Base-by-base conservation (phyloP, 2,888 invertebrate genomes). In the Pachymerium ferrugineum region DNA sequence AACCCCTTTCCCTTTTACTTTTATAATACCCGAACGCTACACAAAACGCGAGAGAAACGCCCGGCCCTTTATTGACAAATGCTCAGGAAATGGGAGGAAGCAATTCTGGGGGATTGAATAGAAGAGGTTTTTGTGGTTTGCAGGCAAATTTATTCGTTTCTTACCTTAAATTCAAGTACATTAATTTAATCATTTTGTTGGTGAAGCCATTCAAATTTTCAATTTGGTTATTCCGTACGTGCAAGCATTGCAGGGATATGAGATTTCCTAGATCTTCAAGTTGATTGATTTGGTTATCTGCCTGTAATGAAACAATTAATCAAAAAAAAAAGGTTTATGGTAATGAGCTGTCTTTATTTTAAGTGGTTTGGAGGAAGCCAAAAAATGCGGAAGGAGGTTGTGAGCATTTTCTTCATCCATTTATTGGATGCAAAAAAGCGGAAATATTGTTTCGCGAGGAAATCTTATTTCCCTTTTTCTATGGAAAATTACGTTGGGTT, bases 61-160 rank as follows among this genome's bases (percentile, higher is more conserved):
- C n/a, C n/a, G n/a, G n/a, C 62, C 62, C 62, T 62, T 62, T 62
- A 62, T 62, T 62, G 62, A 62, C 62, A 62, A 62, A 62, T 62
- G 62, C 28, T 10, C 14, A 14, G 62, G 62, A 62, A 62, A 62
- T 62, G 62, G 62, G 62, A 62, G 62, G 62, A 62, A 62, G 62
- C 10, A 62, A 14, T 28, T 62, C 10, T 25, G 28, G 62, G 25
- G 25, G n/a, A 10, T 62, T 62, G 14, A 62, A 62, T 28, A 28
- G 28, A 25, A 62, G 10, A 16, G 16, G 47, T n/a, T n/a, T n/a
- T n/a, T n/a, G n/a, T n/a, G n/a, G n/a, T n/a, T n/a, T n/a, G n/a
- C n/a, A n/a, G n/a, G n/a, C n/a, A n/a, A 38, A 38, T 54, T 54
- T 42, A 42, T n/a, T 14, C n/a, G n/a, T 6, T 10, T 54, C 25